Evolutionary conservation across 2,113 vertebrate species (phyloP).

Genomic region (Stegostoma tigrinum): DNA sequence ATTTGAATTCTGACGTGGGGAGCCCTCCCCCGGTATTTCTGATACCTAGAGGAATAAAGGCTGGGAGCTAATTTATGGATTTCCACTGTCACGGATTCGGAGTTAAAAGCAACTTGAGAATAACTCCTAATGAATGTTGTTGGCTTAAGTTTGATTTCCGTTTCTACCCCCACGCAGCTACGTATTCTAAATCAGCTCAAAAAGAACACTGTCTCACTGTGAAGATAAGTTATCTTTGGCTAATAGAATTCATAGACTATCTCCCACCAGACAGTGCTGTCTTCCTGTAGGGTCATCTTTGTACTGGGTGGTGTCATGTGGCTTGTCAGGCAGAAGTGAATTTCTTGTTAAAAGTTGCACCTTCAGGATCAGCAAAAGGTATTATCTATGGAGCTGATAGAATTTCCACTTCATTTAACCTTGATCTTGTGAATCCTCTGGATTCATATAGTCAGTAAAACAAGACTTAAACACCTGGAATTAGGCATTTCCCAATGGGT

Average conservation of each 20-base stretch:
- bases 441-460: neutral
- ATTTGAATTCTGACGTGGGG: neutral
- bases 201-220: neutral
- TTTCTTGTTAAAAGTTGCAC: neutral
- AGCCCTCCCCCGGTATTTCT: neutral
- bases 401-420: constrained; percentile 16
- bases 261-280: neutral
- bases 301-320: neutral
- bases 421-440: neutral
- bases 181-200: neutral
- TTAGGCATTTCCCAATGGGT: neutral
- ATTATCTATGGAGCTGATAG: no score
- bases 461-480: neutral
- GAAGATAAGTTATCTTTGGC: neutral
- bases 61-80: neutral
- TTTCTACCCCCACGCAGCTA: neutral
- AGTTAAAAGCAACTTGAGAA: neutral
- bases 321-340: neutral
- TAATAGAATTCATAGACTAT: neutral
- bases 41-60: neutral
- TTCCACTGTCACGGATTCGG: neutral
- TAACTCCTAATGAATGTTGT: neutral
- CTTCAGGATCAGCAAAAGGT: neutral
- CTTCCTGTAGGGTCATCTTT: neutral
- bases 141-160: neutral